Percentiles rank a stretch among this genome's conserved stretches.
phyloP scores from a whole-genome alignment of 2,113 vertebrate species.

The Scatophagus argus region DNA sequence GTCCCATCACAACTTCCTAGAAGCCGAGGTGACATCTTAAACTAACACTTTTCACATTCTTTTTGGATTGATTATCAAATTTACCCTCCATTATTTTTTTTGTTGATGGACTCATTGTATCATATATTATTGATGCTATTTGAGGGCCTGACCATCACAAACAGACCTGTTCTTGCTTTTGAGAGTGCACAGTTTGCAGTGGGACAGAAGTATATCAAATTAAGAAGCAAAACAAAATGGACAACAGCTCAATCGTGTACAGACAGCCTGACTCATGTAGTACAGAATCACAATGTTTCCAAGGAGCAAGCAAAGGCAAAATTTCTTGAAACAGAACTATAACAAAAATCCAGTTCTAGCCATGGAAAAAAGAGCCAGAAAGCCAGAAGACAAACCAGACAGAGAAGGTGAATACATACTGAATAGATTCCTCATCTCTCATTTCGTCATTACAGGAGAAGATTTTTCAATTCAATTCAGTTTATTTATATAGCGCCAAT shows the following conservation, averaged over 20 bases:
- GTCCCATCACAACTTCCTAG: not conserved
- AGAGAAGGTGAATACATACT: not conserved
- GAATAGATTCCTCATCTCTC: constrained; percentile 20
- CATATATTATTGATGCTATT: not conserved
- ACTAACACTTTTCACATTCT: too few relatives aligned
- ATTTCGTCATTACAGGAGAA: constrained; percentile 13
- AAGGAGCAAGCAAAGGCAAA: not conserved
- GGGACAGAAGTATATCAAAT: not conserved
- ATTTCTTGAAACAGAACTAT: not conserved
- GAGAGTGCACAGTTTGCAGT: not conserved
- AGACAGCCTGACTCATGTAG: not conserved
- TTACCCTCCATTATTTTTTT: not conserved
- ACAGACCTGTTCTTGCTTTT: not conserved
- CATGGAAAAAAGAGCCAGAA: not conserved
- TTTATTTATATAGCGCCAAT: too few relatives aligned
- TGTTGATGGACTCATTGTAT: not conserved
- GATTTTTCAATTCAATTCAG: too few relatives aligned
- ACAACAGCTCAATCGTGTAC: not conserved
- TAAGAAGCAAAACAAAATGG: constrained; percentile 1
- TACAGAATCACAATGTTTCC: not conserved
- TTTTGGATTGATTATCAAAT: not conserved
- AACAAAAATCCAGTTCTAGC: not conserved
- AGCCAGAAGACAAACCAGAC: not conserved
- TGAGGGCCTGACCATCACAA: not conserved
- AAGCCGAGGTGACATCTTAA: not conserved